phyloP scores from a whole-genome alignment of 2,888 invertebrate genomes.

The Steinernema hermaphroditum region DNA sequence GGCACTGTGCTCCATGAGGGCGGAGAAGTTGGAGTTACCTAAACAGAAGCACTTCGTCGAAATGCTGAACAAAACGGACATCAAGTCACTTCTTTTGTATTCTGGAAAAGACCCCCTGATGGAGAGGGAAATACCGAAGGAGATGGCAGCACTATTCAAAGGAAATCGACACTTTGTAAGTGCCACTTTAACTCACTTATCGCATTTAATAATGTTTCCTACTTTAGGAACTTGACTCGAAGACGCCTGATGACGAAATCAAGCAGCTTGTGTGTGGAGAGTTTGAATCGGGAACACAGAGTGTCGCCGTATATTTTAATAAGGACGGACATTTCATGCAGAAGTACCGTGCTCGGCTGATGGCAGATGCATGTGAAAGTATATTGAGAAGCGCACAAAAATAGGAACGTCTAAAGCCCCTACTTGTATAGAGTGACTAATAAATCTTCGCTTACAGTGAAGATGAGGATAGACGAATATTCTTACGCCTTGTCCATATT shows the following conservation, averaged over 20 bases:
- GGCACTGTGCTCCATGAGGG: not conserved
- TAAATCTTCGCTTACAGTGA: too few species aligned
- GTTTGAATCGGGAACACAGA: not conserved
- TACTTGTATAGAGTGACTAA: too few species aligned
- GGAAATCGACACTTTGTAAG: slow-evolving; percentile 17
- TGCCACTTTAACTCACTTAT: too few species aligned
- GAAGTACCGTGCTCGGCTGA: slow-evolving; percentile 12
- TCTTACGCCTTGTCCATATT: too few species aligned
- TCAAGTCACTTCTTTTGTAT: slow-evolving; percentile 7
- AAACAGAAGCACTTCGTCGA: not conserved
- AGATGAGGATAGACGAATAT: too few species aligned
- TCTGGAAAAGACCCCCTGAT: slow-evolving; percentile 1
- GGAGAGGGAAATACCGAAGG: not conserved
- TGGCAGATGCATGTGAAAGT: slow-evolving; percentile 9
- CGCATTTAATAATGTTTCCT: too few species aligned
- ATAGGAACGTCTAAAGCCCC: too few species aligned
- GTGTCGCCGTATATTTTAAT: slow-evolving; percentile 5
- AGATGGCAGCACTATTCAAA: not conserved
- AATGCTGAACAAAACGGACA: not conserved
- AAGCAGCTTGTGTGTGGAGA: slow-evolving; percentile 4
- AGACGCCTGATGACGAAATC: not conserved
- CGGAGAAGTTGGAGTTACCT: slow-evolving; percentile 11
- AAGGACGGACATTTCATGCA: slow-evolving; percentile 21
- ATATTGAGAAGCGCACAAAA: not conserved
- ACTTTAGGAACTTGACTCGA: not conserved